phyloP scores from a whole-genome alignment of 2,888 invertebrate species.

The Melieria omissa region DNA sequence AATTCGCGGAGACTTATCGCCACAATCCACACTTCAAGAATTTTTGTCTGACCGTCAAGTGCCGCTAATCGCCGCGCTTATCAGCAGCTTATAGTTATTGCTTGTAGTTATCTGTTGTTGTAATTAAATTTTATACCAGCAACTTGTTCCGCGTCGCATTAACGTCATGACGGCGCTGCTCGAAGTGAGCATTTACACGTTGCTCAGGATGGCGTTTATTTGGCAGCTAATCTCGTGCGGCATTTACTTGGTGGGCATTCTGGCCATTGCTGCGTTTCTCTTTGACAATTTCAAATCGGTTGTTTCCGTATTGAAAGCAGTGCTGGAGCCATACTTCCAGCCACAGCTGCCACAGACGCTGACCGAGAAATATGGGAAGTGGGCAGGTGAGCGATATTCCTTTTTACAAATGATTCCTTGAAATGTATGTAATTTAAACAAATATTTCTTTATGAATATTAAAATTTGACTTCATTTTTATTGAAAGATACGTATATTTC shows the following conservation, averaged over 20 bases:
- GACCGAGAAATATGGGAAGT: constrained; percentile 79
- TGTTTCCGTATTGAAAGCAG: constrained; percentile 70
- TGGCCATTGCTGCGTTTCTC: constrained; percentile 53
- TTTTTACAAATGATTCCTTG: too few species aligned
- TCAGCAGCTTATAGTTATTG: not conserved
- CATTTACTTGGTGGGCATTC: constrained; percentile 57
- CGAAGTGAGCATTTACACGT: constrained; percentile 52
- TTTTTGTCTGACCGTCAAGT: too few species aligned
- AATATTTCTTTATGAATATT: too few species aligned
- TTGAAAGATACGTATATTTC: too few species aligned
- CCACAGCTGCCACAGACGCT: constrained; percentile 73
- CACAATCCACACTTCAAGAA: too few species aligned
- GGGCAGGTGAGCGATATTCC: constrained; percentile 79
- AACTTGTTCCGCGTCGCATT: not conserved
- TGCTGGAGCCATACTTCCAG: constrained; percentile 76
- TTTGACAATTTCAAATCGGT: constrained; percentile 73
- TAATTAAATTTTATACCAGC: too few species aligned
- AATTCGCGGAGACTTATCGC: too few species aligned
- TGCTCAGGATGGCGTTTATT: constrained; percentile 56
- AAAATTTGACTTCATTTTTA: too few species aligned
- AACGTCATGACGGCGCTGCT: constrained; percentile 23
- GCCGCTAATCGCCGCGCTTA: constrained; percentile 13
- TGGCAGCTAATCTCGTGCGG: constrained; percentile 54
- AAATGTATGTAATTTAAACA: too few species aligned
- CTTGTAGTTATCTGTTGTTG: too few species aligned